Conservation (phyloP, 2,113 vertebrate genomes). For the Cebidichthys violaceus region DNA sequence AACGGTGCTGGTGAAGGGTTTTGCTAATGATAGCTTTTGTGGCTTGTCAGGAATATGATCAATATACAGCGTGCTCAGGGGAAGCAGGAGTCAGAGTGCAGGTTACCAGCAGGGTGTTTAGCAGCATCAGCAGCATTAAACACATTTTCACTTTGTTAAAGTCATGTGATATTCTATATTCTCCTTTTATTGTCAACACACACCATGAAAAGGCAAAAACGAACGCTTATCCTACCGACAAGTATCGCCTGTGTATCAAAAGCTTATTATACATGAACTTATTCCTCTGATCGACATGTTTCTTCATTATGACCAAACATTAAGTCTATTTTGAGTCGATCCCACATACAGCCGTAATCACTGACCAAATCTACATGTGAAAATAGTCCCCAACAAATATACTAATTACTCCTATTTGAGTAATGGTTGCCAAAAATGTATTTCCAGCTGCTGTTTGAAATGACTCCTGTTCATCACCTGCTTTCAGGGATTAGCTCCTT, state of each 20-base stretch:
- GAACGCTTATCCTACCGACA: not conserved
- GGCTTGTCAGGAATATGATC: constrained; percentile 51
- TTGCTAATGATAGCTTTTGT: constrained; percentile 58
- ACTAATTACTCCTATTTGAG: not conserved
- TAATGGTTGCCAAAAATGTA: not conserved
- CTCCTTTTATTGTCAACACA: not conserved
- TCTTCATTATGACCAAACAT: not conserved
- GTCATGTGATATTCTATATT: not conserved
- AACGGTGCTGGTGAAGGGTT: constrained; percentile 42
- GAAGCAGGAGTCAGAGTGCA: not conserved
- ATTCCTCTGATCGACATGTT: not conserved
- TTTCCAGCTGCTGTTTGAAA: not conserved
- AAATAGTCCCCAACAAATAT: not conserved
- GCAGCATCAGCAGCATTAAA: not conserved
- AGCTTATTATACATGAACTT: not conserved
- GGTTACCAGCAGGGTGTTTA: not conserved
- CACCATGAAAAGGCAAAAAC: not conserved
- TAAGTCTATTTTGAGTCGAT: not conserved
- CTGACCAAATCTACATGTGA: not conserved
- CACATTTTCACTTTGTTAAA: not conserved
- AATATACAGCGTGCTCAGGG: not conserved
- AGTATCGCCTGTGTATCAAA: not conserved
- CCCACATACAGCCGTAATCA: not conserved
- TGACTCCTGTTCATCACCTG: not conserved
- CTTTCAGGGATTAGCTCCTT: not conserved